A percentile compares a stretch with the other conserved stretches of the same genome.
Conservation (phyloP, 2,888 invertebrate species). For the Cataglyphis altisquamis region DNA sequence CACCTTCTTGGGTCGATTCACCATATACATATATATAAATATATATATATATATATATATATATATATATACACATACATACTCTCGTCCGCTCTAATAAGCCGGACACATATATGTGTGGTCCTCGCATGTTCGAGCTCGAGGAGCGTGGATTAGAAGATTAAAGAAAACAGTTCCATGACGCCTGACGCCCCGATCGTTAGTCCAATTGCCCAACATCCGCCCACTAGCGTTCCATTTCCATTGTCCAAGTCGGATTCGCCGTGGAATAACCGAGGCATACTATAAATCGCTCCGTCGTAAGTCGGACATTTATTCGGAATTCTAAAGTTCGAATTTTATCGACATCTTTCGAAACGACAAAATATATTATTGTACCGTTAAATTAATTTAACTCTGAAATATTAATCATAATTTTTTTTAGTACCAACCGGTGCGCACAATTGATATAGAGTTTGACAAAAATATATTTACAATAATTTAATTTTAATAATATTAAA, state of each 20-base stretch:
- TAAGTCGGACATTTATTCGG: background rate
- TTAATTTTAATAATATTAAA: background rate
- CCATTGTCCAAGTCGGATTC: constrained; percentile 59
- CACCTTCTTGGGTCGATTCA: constrained; percentile 43
- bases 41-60: constrained; percentile 30
- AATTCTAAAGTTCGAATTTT: background rate
- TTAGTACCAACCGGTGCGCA: background rate
- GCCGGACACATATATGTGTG: constrained; percentile 32
- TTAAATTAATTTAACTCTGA: background rate
- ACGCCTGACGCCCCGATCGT: constrained; percentile 71
- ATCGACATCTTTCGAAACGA: background rate
- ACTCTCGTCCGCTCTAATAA: constrained; percentile 54
- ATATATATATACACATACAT: background rate
- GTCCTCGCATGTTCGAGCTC: constrained; percentile 48
- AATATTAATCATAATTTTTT: constrained; percentile 1
- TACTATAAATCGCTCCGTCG: constrained; percentile 61
- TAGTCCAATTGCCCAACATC: constrained; percentile 57
- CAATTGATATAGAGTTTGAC: background rate
- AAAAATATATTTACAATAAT: background rate
- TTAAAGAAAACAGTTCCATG: constrained; percentile 76
- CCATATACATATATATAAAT: constrained; percentile 48
- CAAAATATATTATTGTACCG: background rate
- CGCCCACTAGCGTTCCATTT: constrained; percentile 66
- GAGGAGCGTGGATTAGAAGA: constrained; percentile 65
- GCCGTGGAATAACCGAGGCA: constrained; percentile 61